These are phyloP conservation scores for Cherax quadricarinatus DNA, from an alignment of 1,140 invertebrate genomes.

Conservation along the genomic window DNA sequence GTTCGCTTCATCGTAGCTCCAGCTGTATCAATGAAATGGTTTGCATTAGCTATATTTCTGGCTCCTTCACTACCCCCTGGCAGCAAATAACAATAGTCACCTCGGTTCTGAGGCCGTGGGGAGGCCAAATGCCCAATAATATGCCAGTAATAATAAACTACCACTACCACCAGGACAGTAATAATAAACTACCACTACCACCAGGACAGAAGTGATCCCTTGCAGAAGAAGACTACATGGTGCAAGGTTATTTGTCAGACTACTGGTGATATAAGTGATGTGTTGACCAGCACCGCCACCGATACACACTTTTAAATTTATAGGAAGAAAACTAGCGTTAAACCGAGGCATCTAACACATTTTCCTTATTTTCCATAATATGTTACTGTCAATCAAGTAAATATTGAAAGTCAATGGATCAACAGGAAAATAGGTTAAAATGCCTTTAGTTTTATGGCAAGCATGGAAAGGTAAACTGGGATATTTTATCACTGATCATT, in stretches of 20 bases:
- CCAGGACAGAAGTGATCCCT: background rate
- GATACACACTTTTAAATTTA: background rate
- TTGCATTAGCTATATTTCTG: background rate
- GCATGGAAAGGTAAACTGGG: slow-evolving; percentile 61
- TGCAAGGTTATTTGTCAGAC: too few species aligned
- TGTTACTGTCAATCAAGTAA: background rate
- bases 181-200: background rate
- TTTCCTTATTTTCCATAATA: background rate
- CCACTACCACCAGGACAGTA: background rate
- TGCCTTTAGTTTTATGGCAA: slow-evolving; percentile 29
- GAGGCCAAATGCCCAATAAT: background rate
- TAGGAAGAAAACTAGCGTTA: background rate
- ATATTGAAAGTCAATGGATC: background rate
- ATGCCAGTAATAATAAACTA: background rate
- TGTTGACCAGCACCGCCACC: background rate
- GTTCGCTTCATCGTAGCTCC: background rate
- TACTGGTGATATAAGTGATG: too few species aligned
- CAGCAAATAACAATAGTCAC: background rate
- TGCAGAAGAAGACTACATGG: too few species aligned
- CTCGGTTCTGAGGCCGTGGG: background rate
- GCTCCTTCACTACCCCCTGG: background rate
- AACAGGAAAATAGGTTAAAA: background rate
- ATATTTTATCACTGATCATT: slow-evolving; percentile 64
- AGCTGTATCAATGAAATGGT: background rate
- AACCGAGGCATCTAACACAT: background rate